Percentiles rank a stretch among this genome's conserved stretches.
phyloP scores from a whole-genome alignment of 2,113 vertebrate species.

The Chlamydotis undulata region DNA sequence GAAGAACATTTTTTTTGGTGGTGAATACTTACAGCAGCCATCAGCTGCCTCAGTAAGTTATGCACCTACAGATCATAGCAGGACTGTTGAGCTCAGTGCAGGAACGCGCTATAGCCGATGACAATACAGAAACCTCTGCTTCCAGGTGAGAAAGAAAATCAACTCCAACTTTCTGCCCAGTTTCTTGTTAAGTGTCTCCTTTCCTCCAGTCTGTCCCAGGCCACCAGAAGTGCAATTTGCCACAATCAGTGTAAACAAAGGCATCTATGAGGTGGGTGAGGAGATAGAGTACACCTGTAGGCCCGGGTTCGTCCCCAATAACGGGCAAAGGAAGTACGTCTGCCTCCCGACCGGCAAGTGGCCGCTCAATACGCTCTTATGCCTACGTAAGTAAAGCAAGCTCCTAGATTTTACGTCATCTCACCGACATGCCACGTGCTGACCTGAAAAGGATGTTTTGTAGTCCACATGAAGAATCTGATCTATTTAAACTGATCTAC shows the following conservation, averaged over 20 bases:
- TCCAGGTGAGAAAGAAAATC: background rate
- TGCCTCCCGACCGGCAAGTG: conserved; percentile 79
- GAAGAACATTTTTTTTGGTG: background rate
- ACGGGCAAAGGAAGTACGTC: conserved; percentile 69
- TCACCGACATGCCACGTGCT: rapidly evolving
- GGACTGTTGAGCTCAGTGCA: background rate
- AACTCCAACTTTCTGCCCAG: background rate
- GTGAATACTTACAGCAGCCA: background rate
- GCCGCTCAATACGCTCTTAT: conserved; percentile 76
- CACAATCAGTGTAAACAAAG: conserved; percentile 56
- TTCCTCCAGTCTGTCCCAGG: conserved; percentile 78
- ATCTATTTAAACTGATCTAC: rapidly evolving
- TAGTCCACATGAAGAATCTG: rapidly evolving
- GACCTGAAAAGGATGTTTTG: rapidly evolving
- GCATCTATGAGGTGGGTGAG: conserved; percentile 73
- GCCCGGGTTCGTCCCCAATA: conserved; percentile 71
- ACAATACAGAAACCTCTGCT: background rate
- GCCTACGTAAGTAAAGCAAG: conserved; percentile 80
- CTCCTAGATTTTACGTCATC: background rate
- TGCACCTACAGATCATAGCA: background rate
- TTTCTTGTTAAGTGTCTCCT: background rate
- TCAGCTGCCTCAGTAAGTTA: background rate
- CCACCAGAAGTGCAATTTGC: conserved; percentile 73
- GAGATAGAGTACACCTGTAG: conserved; percentile 74
- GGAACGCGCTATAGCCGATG: rapidly evolving